A percentile compares a stretch with the other conserved stretches of the same genome.
phyloP scores from a whole-genome alignment of 2,888 invertebrate genomes.

The Elmis aenea region DNA sequence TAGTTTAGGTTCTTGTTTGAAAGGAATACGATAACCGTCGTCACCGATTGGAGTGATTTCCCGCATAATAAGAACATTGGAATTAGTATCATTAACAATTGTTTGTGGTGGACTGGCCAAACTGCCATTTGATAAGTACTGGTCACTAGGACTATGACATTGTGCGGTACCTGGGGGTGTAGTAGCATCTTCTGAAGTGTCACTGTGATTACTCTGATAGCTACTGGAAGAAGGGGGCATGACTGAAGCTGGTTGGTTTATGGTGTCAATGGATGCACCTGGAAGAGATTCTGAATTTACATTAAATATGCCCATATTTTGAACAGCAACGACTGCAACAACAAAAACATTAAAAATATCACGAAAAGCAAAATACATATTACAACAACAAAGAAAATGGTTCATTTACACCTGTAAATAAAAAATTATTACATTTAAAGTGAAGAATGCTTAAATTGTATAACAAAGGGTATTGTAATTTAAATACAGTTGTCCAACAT shows the following conservation, averaged over 20 bases:
- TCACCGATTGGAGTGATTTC: slow-evolving; percentile 47
- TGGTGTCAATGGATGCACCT: slow-evolving; percentile 48
- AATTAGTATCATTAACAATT: slow-evolving; percentile 29
- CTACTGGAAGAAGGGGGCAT: slow-evolving; percentile 43
- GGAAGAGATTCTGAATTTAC: slow-evolving; percentile 14
- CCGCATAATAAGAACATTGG: slow-evolving; percentile 47
- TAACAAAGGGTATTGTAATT: too few relatives aligned
- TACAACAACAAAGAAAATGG: too few relatives aligned
- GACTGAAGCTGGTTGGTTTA: slow-evolving; percentile 37
- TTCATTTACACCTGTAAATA: too few relatives aligned
- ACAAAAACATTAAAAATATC: too few relatives aligned
- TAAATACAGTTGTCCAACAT: too few relatives aligned
- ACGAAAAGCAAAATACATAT: too few relatives aligned
- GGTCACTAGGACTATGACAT: slow-evolving; percentile 44
- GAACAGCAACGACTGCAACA: too few relatives aligned
- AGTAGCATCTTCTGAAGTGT: slow-evolving; percentile 53
- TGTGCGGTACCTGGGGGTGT: slow-evolving; percentile 48
- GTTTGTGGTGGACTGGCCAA: slow-evolving; percentile 42
- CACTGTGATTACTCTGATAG: slow-evolving; percentile 51
- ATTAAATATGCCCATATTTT: too few relatives aligned
- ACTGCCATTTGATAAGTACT: slow-evolving; percentile 39
- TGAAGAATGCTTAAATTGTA: too few relatives aligned
- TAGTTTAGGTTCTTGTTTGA: slow-evolving; percentile 53
- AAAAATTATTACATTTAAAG: too few relatives aligned
- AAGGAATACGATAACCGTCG: slow-evolving; percentile 42